A percentile compares a stretch with the other conserved stretches of the same genome.
These are phyloP conservation scores for Drosophila lutescens DNA, from an alignment of 2,888 invertebrate genomes.

Conservation along the genomic window DNA sequence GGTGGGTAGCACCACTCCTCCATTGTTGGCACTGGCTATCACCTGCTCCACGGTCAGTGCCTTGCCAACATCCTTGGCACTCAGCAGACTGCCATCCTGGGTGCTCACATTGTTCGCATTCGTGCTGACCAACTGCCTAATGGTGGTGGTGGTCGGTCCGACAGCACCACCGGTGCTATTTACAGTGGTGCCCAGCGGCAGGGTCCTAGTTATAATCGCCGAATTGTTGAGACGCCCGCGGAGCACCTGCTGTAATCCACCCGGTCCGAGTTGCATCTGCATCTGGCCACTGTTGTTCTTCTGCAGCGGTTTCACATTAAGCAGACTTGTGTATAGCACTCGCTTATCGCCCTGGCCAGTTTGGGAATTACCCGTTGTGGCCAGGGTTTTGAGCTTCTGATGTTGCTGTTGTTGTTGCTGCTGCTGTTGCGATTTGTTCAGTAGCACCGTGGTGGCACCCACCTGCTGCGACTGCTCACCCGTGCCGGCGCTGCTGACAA, in stretches of 20 bases:
- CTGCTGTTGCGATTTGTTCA: conserved; percentile 75
- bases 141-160: conserved; percentile 50
- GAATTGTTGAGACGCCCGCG: conserved; percentile 81
- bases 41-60: conserved; percentile 70
- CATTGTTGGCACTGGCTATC: conserved; percentile 69
- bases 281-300: conserved; percentile 83
- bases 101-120: conserved; percentile 64
- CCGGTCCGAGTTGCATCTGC: conserved; percentile 82
- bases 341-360: conserved; percentile 73
- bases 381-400: conserved; percentile 75
- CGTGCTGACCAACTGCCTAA: conserved; percentile 65
- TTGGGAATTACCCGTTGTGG: conserved; percentile 50
- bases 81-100: conserved; percentile 29
- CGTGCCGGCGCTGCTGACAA: conserved; percentile 74
- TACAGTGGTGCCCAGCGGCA: conserved; percentile 76
- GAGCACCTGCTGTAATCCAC: conserved; percentile 78
- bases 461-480: conserved; percentile 64
- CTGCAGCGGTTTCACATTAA: conserved; percentile 82
- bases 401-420: conserved; percentile 67
- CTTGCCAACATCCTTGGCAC: conserved; percentile 65
- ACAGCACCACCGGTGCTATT: conserved; percentile 61
- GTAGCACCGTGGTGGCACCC: conserved; percentile 72
- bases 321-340: conserved; percentile 82
- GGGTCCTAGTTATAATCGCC: conserved; percentile 78
- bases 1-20: conserved; percentile 62